phyloP scores from a whole-genome alignment of 2,888 invertebrate genomes.

The Eristalis intricaria region DNA sequence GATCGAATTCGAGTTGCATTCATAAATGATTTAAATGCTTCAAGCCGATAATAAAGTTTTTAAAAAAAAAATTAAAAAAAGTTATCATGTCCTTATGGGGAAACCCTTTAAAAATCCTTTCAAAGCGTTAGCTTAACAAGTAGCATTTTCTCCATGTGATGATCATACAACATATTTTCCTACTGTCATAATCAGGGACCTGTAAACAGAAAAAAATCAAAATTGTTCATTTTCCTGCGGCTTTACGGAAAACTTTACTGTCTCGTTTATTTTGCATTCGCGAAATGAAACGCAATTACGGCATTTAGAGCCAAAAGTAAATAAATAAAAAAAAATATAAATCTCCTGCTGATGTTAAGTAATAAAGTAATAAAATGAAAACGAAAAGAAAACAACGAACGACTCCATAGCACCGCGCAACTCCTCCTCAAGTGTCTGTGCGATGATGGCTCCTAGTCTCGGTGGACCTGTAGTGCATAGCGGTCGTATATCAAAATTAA shows the following conservation, averaged over 20 bases:
- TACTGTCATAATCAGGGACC: neutral
- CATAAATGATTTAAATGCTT: too few relatives aligned
- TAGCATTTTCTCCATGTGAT: too few relatives aligned
- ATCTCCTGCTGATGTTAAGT: constrained; percentile 66
- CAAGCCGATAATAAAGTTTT: too few relatives aligned
- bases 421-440: constrained; percentile 42
- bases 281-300: constrained; percentile 29
- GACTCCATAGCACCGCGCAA: neutral
- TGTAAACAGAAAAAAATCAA: neutral
- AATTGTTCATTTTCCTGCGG: neutral
- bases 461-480: constrained; percentile 19
- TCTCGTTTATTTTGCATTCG: constrained; percentile 34
- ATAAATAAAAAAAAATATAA: constrained; percentile 61
- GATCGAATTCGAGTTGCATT: too few relatives aligned
- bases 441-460: constrained; percentile 5
- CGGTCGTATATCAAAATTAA: constrained; percentile 70
- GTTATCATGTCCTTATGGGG: too few relatives aligned
- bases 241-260: constrained; percentile 29
- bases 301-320: constrained; percentile 19
- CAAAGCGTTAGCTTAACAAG: neutral
- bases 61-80: too few relatives aligned
- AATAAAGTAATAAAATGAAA: constrained; percentile 68
- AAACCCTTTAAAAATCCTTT: too few relatives aligned
- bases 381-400: constrained; percentile 17
- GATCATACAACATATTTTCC: too few relatives aligned